Evolutionary conservation across 2,888 invertebrate species (phyloP).

Genomic region (Coecobrya sp.): DNA sequence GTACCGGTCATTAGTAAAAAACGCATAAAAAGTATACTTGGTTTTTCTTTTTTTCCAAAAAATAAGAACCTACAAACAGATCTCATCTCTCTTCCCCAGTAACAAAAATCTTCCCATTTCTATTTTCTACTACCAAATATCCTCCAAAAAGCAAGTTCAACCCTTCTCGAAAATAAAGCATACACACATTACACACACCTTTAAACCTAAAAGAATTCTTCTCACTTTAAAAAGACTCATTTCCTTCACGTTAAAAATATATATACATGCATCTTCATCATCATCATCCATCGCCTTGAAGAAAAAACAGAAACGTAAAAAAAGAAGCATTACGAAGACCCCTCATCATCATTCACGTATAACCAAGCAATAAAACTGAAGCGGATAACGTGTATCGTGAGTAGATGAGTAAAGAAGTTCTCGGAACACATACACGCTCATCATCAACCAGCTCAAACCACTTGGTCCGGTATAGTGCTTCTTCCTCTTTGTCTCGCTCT

Average conservation of each 20-base stretch:
- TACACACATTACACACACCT: too few species aligned
- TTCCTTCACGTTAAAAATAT: too few species aligned
- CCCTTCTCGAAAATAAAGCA: too few species aligned
- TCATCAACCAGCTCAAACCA: not conserved
- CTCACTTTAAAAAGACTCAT: too few species aligned
- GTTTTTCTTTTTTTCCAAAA: not conserved
- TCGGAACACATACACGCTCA: constrained; percentile 64
- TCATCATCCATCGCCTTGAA: not conserved
- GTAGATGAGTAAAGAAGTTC: constrained; percentile 76
- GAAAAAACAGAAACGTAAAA: constrained; percentile 9
- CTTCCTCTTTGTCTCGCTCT: too few species aligned
- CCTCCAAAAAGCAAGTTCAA: too few species aligned
- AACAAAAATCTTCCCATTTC: too few species aligned
- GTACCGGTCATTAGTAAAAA: constrained; percentile 51
- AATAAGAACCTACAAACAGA: not conserved
- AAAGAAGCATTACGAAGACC: not conserved
- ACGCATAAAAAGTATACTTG: not conserved
- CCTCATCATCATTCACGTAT: constrained; percentile 4
- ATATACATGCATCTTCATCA: not conserved
- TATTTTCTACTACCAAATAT: too few species aligned
- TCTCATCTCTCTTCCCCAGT: not conserved
- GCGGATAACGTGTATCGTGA: constrained; percentile 43
- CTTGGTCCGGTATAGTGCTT: not conserved
- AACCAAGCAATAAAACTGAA: constrained; percentile 43
- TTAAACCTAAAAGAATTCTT: too few species aligned